Conservation (phyloP, 2,113 vertebrate genomes). For the Globicephala melas region DNA sequence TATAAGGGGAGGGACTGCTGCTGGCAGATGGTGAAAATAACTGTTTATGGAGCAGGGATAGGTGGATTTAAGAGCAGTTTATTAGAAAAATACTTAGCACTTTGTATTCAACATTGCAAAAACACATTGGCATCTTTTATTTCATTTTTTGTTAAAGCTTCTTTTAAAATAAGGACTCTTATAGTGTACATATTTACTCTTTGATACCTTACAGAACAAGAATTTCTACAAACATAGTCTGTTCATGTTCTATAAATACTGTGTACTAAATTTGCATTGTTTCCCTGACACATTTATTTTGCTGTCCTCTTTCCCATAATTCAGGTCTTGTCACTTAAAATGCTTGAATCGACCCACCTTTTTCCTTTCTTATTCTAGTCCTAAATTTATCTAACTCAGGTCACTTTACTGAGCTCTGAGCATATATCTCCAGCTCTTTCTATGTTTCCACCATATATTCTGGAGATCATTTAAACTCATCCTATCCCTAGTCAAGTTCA, state of each 20-base stretch:
- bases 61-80: slow-evolving; percentile 5
- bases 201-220: neutral
- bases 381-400: neutral
- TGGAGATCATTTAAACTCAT: neutral
- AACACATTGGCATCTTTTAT: neutral
- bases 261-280: slow-evolving; percentile 10
- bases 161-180: neutral
- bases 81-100: neutral
- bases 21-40: slow-evolving; percentile 27
- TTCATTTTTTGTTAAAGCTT: neutral
- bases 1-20: neutral
- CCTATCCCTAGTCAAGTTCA: neutral
- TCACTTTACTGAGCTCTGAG: neutral
- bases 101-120: neutral
- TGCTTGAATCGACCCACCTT: neutral
- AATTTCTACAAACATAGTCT: neutral
- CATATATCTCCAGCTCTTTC: neutral
- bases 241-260: neutral
- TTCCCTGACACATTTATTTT: slow-evolving; percentile 21
- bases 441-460: neutral
- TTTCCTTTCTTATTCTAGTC: neutral
- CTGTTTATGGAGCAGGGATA: neutral
- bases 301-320: neutral
- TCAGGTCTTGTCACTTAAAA: slow-evolving; percentile 26
- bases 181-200: neutral